These are phyloP conservation scores for Trichopoda pennipes DNA, from an alignment of 2,888 invertebrate genomes.

Conservation along the genomic window DNA sequence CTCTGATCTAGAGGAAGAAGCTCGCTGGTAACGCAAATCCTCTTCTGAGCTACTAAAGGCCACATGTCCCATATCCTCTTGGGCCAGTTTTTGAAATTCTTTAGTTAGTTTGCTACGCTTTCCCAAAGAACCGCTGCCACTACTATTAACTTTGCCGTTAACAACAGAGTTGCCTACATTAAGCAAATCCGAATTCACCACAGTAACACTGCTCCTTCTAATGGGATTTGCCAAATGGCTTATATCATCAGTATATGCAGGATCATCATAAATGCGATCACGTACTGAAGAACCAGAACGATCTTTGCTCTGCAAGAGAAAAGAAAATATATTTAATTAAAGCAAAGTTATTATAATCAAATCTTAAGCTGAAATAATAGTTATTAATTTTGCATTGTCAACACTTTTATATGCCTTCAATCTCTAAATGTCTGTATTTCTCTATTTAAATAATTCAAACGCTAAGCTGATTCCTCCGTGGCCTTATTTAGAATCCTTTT, in stretches of 20 bases:
- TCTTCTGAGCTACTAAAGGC: conserved; percentile 76
- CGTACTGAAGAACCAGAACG: conserved; percentile 79
- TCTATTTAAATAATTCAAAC: no score
- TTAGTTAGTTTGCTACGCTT: conserved; percentile 76
- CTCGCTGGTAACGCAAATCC: conserved; percentile 71
- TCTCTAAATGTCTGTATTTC: no score
- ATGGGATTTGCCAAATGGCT: conserved; percentile 80
- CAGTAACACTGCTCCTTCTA: conserved; percentile 74
- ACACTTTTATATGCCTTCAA: not conserved
- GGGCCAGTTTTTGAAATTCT: conserved; percentile 75
- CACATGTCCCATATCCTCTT: conserved; percentile 70
- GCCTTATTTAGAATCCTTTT: no score
- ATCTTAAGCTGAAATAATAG: not conserved
- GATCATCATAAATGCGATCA: conserved; percentile 80
- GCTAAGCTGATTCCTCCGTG: no score
- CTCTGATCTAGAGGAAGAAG: conserved; percentile 64
- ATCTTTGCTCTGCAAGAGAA: conserved; percentile 76
- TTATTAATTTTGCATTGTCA: no score
- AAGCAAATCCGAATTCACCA: conserved; percentile 67
- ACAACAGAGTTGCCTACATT: conserved; percentile 37
- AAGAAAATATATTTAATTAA: not conserved
- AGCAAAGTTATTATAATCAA: not conserved
- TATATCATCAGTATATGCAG: conserved; percentile 81
- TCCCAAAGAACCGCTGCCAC: conserved; percentile 73
- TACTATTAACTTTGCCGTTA: conserved; percentile 28